These are phyloP conservation scores for Brachypteracias leptosomus DNA, from an alignment of 2,113 vertebrate species.

Conservation along the genomic window DNA sequence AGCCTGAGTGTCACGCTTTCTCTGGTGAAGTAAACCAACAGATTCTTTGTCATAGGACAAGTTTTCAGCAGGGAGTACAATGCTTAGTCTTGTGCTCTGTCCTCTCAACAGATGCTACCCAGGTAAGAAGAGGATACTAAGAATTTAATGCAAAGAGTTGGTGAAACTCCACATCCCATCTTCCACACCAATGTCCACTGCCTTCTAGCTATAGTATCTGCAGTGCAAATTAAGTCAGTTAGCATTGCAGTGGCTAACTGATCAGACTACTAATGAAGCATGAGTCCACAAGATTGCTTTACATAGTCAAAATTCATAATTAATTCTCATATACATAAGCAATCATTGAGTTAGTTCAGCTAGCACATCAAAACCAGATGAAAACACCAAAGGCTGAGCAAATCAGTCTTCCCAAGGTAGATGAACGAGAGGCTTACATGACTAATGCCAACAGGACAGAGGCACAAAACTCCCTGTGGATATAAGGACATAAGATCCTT, in stretches of 20 bases:
- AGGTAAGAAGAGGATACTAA: background rate
- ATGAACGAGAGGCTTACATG: slow-evolving; percentile 33
- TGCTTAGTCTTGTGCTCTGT: background rate
- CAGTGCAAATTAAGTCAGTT: background rate
- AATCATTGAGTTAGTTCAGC: background rate
- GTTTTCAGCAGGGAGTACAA: background rate
- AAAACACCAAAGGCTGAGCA: slow-evolving; percentile 25
- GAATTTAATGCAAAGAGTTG: background rate
- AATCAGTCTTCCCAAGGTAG: slow-evolving; percentile 29
- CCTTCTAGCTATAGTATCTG: background rate
- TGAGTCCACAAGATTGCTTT: slow-evolving; percentile 9
- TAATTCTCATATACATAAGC: slow-evolving; percentile 39
- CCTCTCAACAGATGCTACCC: background rate
- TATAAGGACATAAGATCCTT: slow-evolving; percentile 47
- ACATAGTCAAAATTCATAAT: slow-evolving; percentile 4
- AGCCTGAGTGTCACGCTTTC: background rate
- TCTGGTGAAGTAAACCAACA: background rate
- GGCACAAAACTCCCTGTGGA: background rate
- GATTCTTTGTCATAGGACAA: background rate
- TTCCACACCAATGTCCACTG: background rate
- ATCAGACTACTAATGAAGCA: slow-evolving; percentile 14
- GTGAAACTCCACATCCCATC: background rate
- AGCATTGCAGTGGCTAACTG: background rate
- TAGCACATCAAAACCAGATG: slow-evolving; percentile 27
- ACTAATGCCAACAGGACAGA: slow-evolving; percentile 39